Conservation (phyloP, 2,888 invertebrate genomes). For the Drosophila monieri region DNA sequence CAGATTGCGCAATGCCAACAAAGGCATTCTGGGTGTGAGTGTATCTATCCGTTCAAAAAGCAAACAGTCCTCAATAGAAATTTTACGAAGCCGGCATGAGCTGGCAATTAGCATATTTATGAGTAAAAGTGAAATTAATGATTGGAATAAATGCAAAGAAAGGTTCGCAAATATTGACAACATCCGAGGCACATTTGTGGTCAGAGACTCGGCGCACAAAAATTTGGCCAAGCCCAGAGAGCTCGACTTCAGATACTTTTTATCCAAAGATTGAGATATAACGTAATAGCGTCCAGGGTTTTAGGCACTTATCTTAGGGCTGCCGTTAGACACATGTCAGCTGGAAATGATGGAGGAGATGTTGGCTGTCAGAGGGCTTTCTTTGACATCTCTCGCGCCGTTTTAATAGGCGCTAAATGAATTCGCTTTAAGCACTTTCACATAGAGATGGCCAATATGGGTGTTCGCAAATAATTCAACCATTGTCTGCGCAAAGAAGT, state of each 20-base stretch:
- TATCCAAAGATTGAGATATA: slow-evolving; percentile 6
- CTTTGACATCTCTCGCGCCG: slow-evolving; percentile 35
- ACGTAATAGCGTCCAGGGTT: slow-evolving; percentile 20
- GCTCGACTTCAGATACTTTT: slow-evolving; percentile 7
- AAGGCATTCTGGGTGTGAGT: slow-evolving; percentile 46
- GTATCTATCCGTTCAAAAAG: slow-evolving; percentile 33
- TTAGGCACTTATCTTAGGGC: slow-evolving; percentile 14
- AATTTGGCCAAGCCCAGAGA: slow-evolving; percentile 17
- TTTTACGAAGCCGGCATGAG: slow-evolving; percentile 52
- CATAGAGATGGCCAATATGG: slow-evolving; percentile 35
- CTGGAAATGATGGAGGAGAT: slow-evolving; percentile 32
- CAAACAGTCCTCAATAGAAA: slow-evolving; percentile 20
- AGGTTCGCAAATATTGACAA: slow-evolving; percentile 72
- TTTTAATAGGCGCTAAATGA: slow-evolving; percentile 55
- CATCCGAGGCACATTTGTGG: slow-evolving; percentile 33
- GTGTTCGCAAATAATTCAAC: slow-evolving; percentile 18
- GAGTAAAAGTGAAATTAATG: slow-evolving; percentile 81
- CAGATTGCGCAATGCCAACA: slow-evolving; percentile 56
- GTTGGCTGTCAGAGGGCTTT: slow-evolving; percentile 48
- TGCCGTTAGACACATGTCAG: slow-evolving; percentile 48
- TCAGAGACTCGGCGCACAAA: slow-evolving; percentile 42
- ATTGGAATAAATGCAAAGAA: slow-evolving; percentile 49
- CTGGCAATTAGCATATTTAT: slow-evolving; percentile 78
- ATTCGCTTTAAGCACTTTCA: slow-evolving; percentile 62
- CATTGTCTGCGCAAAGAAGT: slow-evolving; percentile 48